Base-by-base conservation (phyloP, 2,888 invertebrate genomes). In the Sinotaia quadrata region DNA sequence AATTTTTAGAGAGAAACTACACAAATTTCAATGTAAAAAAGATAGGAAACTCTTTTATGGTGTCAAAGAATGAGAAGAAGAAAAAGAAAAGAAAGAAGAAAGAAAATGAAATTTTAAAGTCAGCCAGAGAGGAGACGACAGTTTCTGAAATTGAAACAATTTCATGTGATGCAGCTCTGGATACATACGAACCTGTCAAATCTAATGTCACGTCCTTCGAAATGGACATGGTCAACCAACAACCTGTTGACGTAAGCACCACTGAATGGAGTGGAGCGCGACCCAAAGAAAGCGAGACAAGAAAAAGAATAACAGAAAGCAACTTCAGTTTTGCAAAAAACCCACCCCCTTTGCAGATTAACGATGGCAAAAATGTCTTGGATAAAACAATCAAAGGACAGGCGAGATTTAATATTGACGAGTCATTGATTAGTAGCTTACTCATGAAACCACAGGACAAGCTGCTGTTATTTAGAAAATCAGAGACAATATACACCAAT, bases 401-500 rank as follows among this genome's bases (percentile, higher is more conserved):
- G n/a, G n/a, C n/a, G n/a, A n/a, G n/a, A n/a, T n/a, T n/a, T n/a
- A n/a, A n/a, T n/a, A n/a, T n/a, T 24, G 62, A 52, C 15, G 62
- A 61, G 21, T 12, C 24, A 7, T 0, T 52, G 5, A 18, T 62
- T 12, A 5, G 27, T 2, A 18, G 33, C 27, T 49, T 73, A 7
- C 18, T 76, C 10, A 66, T 37, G 8, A 36, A 51, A 33, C 67
- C 66, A 47, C 54, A 54, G 7, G 69, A 61, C 7, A 62, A 67
- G 29, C 37, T 70, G 12, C 47, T 68, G 12, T 54, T 68, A 21
- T 75, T 72, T 54, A 60, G 70, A 4, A 37, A 67, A 2, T 58
- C 59, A 27, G 66, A 54, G 21, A 52, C 60, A 7, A 10, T 51
- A 5, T 77, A 75, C 54, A 36, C 41, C 12, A 24, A 54, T 10